Conservation (phyloP, 2,888 invertebrate genomes). For the Notocelia uddmanniana region DNA sequence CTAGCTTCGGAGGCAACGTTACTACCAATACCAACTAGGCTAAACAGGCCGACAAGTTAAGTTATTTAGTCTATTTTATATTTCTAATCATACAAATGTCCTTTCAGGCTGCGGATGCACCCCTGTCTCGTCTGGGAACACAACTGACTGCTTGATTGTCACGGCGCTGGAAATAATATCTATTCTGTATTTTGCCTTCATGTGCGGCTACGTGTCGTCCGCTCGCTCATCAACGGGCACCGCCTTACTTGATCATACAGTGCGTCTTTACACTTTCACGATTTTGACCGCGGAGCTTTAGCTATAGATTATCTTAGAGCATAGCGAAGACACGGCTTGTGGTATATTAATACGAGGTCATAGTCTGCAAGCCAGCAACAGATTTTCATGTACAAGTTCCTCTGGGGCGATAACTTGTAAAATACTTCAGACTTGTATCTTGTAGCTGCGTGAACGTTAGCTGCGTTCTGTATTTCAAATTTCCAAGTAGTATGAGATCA, state of each 20-base stretch:
- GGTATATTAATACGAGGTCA: background rate
- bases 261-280: constrained; percentile 53
- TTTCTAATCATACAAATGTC: background rate
- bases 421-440: too few relatives aligned
- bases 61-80: too few relatives aligned
- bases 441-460: too few relatives aligned
- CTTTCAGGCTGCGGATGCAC: constrained; percentile 72
- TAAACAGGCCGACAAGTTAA: too few relatives aligned
- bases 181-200: constrained; percentile 75
- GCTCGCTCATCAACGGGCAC: constrained; percentile 69
- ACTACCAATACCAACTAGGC: too few relatives aligned
- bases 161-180: constrained; percentile 67
- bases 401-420: too few relatives aligned
- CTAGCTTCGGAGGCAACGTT: too few relatives aligned
- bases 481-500: too few relatives aligned
- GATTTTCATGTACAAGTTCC: too few relatives aligned
- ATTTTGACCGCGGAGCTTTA: background rate
- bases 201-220: constrained; percentile 78
- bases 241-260: constrained; percentile 73
- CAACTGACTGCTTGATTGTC: constrained; percentile 63
- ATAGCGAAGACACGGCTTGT: background rate
- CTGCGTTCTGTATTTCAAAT: too few relatives aligned
- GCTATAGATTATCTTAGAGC: background rate
- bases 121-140: constrained; percentile 59
- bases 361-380: too few relatives aligned